Base-by-base conservation (phyloP, 2,113 vertebrate genomes). In the Sciurus niger region DNA sequence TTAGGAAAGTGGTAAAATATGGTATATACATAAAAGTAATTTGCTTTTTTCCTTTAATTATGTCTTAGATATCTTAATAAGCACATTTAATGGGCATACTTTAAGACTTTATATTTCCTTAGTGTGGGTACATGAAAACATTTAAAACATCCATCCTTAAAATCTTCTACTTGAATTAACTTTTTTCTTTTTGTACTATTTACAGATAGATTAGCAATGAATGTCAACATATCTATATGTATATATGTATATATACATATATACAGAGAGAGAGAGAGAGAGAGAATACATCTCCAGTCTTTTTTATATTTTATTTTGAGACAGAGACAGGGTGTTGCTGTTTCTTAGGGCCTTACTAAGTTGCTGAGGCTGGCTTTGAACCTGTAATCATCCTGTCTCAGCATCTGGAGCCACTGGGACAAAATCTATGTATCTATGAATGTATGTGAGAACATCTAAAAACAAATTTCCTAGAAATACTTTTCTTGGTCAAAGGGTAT, bases 391-490 rank as follows among this genome's bases (percentile, higher is more conserved):
- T 8, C 20, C 20, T 58, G 55, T 20, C 55, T 58, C 20, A 58
- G 55, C 20, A 8, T 58, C 55, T 6, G 18, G 55, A 58, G 20
- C 18, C 55, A 58, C 55, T 22, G 55, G 55, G 20, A 58, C 55
- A 58, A 20, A 58, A 58, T 58, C 20, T 58, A 13, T 79, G 2
- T 70, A 58, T 76, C 78, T 89, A 53, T 12, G 4, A 80, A 84
- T 87, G 83, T 12, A 72, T 77, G 1, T 28, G 20, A 90, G 40
- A 48, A 24, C 1, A 73, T n/a, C 34, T 84, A 77, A 88, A 87
- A 8, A 13, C 5, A 73, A 90, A n/a, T 89, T 11, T 83, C n/a
- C 37, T 72, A 86, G 40, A 91, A 87, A 94, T 68, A 93, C 78
- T 82, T 22, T 77, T 1, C 28, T 74, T 6, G 63, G 46, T 89